Evolutionary conservation across 2,797 vertebrate genomes (phyloP).

Genomic region (Oceanodroma leucorhoa): DNA sequence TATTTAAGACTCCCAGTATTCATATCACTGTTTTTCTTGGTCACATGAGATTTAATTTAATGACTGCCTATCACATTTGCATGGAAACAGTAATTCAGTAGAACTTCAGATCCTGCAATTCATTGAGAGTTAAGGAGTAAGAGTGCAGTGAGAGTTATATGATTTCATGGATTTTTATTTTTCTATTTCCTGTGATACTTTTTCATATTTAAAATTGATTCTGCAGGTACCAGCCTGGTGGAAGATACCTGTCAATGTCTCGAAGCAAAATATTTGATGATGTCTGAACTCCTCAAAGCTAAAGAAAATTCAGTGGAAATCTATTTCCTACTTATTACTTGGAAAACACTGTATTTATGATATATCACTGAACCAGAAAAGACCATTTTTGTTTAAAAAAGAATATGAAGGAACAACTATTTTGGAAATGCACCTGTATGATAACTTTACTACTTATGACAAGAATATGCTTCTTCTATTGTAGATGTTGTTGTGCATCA

Average conservation of each 20-base stretch:
- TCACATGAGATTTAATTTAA: background rate
- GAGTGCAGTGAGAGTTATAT: background rate
- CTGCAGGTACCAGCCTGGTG: constrained; percentile 85
- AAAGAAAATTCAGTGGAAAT: constrained; percentile 9
- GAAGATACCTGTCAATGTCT: constrained; percentile 97
- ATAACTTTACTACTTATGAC: background rate
- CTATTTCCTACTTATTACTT: constrained; percentile 5
- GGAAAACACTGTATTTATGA: constrained; percentile 3
- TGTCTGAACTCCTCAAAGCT: constrained; percentile 76
- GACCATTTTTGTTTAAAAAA: constrained; percentile 10
- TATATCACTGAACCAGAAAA: background rate
- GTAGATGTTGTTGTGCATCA: constrained; percentile 18
- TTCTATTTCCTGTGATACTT: background rate
- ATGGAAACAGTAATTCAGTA: background rate
- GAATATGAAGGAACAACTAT: constrained; percentile 20
- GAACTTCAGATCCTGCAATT: background rate
- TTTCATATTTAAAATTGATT: constrained; percentile 28
- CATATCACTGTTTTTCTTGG: background rate
- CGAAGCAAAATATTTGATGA: constrained; percentile 92
- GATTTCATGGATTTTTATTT: background rate
- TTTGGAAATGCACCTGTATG: constrained; percentile 31
- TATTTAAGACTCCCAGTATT: background rate
- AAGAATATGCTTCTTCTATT: constrained; percentile 12
- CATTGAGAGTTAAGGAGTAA: background rate
- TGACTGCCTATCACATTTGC: background rate